Conservation (phyloP, 2,113 vertebrate species). For the Brachypodius melanocephalos region DNA sequence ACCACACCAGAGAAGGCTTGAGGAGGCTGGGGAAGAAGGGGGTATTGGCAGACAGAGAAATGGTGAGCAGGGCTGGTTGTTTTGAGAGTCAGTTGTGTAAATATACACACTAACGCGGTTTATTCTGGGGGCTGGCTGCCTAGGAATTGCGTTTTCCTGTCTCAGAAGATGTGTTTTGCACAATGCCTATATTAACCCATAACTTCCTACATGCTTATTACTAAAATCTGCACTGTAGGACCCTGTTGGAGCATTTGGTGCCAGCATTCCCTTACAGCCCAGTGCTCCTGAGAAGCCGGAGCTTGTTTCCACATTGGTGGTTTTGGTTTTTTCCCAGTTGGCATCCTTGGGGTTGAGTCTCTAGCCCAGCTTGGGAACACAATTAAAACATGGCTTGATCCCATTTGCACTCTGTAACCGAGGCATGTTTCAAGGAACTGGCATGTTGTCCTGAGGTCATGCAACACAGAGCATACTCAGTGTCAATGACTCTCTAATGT, state of each 20-base stretch:
- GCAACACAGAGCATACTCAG: not conserved
- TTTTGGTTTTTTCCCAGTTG: not conserved
- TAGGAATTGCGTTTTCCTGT: not conserved
- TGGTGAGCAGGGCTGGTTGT: not conserved
- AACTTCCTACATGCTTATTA: not conserved
- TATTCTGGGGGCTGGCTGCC: not conserved
- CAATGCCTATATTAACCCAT: not conserved
- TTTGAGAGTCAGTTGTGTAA: not conserved
- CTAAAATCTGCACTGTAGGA: not conserved
- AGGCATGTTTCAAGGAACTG: slow-evolving; percentile 19
- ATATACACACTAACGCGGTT: accelerated
- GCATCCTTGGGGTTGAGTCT: not conserved
- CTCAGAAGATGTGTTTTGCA: not conserved
- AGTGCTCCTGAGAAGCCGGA: not conserved
- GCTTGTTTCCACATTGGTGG: not conserved
- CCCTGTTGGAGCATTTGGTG: not conserved
- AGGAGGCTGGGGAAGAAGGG: not conserved
- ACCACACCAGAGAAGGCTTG: not conserved
- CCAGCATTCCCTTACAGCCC: not conserved
- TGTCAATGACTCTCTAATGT: not conserved
- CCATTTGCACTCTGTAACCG: slow-evolving; percentile 11
- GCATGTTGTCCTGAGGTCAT: slow-evolving; percentile 30
- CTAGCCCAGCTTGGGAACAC: not conserved
- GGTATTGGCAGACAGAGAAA: not conserved
- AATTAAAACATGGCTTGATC: slow-evolving; percentile 25